phyloP scores from a whole-genome alignment of 2,113 vertebrate genomes.

The Bos javanicus region DNA sequence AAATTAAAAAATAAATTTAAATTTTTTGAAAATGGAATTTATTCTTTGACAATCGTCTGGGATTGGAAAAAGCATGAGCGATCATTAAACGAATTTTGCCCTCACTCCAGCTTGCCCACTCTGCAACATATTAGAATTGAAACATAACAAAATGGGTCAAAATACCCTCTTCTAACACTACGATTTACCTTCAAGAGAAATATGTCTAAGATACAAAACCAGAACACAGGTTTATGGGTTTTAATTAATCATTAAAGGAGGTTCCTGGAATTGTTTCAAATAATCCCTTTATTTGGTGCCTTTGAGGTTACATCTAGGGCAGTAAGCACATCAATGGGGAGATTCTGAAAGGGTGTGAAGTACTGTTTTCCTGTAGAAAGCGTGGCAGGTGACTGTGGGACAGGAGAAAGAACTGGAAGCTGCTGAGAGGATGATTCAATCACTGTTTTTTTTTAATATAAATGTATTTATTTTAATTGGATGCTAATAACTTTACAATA shows the following conservation, averaged over 20 bases:
- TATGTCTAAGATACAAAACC: not conserved
- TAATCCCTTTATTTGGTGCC: not conserved
- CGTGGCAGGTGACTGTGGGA: not conserved
- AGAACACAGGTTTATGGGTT: conserved; percentile 1
- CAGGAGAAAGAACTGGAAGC: not conserved
- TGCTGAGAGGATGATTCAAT: not conserved
- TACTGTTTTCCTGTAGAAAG: not conserved
- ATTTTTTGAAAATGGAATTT: not conserved
- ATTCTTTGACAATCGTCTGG: not conserved
- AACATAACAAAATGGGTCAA: not conserved
- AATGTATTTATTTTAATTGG: too few species aligned
- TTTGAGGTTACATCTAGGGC: not conserved
- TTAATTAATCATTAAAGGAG: conserved; percentile 2
- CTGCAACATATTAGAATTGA: not conserved
- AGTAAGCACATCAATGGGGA: not conserved
- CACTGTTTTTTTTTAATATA: not conserved
- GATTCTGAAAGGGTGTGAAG: not conserved
- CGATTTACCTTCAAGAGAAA: not conserved
- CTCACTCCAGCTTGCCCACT: not conserved
- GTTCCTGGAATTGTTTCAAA: not conserved
- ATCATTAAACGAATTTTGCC: not conserved
- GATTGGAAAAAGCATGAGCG: not conserved
- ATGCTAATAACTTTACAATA: too few species aligned
- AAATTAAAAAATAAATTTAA: not conserved
- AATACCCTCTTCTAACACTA: not conserved